phyloP scores from a whole-genome alignment of 1,140 invertebrate species.

The Linepithema humile region DNA sequence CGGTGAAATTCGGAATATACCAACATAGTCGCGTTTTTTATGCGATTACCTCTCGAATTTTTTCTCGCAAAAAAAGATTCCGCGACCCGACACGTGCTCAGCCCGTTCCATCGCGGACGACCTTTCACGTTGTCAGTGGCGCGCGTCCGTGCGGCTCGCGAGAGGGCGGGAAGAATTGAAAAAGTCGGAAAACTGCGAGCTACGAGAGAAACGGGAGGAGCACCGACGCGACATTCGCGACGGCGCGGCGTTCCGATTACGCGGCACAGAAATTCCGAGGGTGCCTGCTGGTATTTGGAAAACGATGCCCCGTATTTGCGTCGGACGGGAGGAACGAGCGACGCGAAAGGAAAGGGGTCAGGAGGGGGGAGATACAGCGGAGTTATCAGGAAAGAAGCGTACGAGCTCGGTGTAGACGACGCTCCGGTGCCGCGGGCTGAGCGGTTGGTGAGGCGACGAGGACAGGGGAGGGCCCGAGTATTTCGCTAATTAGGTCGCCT shows the following conservation, averaged over 20 bases:
- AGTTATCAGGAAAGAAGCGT: constrained; percentile 60
- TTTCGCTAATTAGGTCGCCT: constrained; percentile 83
- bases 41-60: not conserved
- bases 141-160: constrained; percentile 10
- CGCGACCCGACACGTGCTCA: constrained; percentile 7
- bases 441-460: constrained; percentile 6
- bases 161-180: constrained; percentile 23
- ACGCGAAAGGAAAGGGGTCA: constrained; percentile 40
- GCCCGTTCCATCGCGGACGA: not conserved
- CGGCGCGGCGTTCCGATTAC: constrained; percentile 71
- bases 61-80: not conserved
- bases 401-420: constrained; percentile 44
- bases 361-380: constrained; percentile 29
- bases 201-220: not conserved
- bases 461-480: constrained; percentile 66
- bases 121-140: constrained; percentile 28
- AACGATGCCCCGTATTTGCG: constrained; percentile 76
- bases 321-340: constrained; percentile 36
- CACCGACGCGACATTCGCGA: constrained; percentile 6
- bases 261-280: constrained; percentile 75
- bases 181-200: constrained; percentile 23
- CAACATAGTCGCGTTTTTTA: not conserved
- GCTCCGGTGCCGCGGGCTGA: constrained; percentile 24
- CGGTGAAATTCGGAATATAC: not conserved
- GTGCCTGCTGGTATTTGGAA: constrained; percentile 77